phyloP scores from a whole-genome alignment of 2,113 vertebrate genomes.

The Pelobates fuscus region DNA sequence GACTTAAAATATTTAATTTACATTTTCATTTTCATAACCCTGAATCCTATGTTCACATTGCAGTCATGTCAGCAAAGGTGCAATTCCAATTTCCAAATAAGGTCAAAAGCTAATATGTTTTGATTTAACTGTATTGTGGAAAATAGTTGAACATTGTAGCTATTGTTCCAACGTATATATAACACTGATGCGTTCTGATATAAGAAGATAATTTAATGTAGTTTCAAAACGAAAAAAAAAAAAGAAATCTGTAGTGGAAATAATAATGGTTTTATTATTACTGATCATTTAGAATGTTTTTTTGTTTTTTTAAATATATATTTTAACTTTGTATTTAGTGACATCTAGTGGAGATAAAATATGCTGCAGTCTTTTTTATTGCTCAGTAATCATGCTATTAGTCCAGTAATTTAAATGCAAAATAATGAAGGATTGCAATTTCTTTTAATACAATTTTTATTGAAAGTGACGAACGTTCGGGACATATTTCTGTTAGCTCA shows the following conservation, averaged over 20 bases:
- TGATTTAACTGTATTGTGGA: conserved; percentile 8
- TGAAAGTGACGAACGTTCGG: too few relatives aligned
- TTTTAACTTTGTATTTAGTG: conserved; percentile 53
- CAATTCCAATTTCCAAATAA: conserved; percentile 1
- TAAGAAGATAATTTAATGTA: neutral
- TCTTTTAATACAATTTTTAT: too few relatives aligned
- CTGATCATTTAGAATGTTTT: neutral
- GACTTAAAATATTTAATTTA: conserved; percentile 5
- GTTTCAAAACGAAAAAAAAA: neutral
- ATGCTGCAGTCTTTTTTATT: too few relatives aligned
- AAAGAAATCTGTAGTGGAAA: neutral
- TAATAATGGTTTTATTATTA: too few relatives aligned
- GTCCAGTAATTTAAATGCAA: too few relatives aligned
- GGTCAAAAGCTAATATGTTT: conserved; percentile 45
- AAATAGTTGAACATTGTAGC: conserved; percentile 5
- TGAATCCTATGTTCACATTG: neutral
- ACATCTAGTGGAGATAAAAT: conserved; percentile 66
- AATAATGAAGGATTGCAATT: too few relatives aligned
- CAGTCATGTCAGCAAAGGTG: neutral
- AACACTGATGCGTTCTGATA: conserved; percentile 6
- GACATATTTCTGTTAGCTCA: too few relatives aligned
- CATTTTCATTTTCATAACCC: neutral
- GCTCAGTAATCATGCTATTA: too few relatives aligned
- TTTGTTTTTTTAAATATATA: neutral
- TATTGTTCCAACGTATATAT: conserved; percentile 5